Evolutionary conservation across 2,888 invertebrate genomes (phyloP), one percentile per base, ranked within the genome.

Genomic region (Andrena praecox): DNA sequence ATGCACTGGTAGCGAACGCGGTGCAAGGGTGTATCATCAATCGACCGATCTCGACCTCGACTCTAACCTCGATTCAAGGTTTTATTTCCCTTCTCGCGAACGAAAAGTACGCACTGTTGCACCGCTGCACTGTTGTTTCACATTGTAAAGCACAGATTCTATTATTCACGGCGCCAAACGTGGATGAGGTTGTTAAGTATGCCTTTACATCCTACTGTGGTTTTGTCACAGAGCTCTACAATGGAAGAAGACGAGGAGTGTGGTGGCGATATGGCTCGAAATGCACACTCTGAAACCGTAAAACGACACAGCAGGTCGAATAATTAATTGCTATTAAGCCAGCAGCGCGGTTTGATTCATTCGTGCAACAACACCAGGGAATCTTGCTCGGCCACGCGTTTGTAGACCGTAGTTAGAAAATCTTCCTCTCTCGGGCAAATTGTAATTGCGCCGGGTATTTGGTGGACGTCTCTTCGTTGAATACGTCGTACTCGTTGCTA

Each of bases 11-110:
- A 42, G 42, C 42, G 42, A 16, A 1, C 42, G 54, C 63, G 33
- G 35, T 29, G 64, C 24, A 35, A 27, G 54, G 29, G 59, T 27
- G 71, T 79, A 66, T 72, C 71, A 60, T 80, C 72, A 67, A 80
- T 80, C 80, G 80, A 80, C 67, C 80, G 62, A 80, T 71, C 71
- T 48, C 71, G 72, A 80, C 80, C 80, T 67, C 80, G 80, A 72
- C 80, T 80, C 33, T 67, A 72, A 80, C 80, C 80, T 56, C 80
- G 67, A 71, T 67, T 71, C 80, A 77, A 77, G 77, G 77, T 77
- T 77, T 67, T 50, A 52, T 64, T 50, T 67, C 24, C 75, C 52
- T 52, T 16, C 35, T 74, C 64, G 24, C 42, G 31, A 66, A 70
- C 24, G 52, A 79, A 75, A 54, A 62, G 62, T 63, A 76, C 33